A percentile compares a stretch with the other conserved stretches of the same genome.
Conservation (phyloP, 2,113 vertebrate species). For the Lophius piscatorius region DNA sequence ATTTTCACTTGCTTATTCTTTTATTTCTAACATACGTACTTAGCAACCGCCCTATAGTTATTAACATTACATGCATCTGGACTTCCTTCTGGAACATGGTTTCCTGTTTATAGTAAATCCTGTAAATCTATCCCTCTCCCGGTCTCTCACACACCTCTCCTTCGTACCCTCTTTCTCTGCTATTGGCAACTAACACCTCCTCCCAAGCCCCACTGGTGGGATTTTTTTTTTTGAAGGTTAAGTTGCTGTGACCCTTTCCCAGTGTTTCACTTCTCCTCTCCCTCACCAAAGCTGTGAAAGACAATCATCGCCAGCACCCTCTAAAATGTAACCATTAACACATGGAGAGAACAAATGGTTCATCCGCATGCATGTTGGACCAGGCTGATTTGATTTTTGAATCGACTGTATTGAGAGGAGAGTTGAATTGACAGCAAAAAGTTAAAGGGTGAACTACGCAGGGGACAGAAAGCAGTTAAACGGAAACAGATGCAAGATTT, state of each 20-base stretch:
- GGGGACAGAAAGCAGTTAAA: slow-evolving; percentile 22
- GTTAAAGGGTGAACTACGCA: not conserved
- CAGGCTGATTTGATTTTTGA: slow-evolving; percentile 56
- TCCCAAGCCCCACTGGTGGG: slow-evolving; percentile 55
- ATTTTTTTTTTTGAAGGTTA: slow-evolving; percentile 70
- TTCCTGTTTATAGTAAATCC: slow-evolving; percentile 46
- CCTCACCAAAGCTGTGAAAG: slow-evolving; percentile 22
- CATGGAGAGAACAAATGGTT: not conserved
- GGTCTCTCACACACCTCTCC: slow-evolving; percentile 7
- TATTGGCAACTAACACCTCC: slow-evolving; percentile 54
- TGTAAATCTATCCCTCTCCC: slow-evolving; percentile 38
- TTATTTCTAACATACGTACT: slow-evolving; percentile 36
- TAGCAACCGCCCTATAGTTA: slow-evolving; percentile 39
- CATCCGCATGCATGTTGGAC: not conserved
- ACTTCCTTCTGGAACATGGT: slow-evolving; percentile 56
- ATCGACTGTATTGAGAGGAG: slow-evolving; percentile 41
- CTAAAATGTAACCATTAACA: not conserved
- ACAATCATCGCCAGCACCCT: slow-evolving; percentile 28
- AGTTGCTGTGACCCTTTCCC: slow-evolving; percentile 66
- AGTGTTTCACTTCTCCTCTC: slow-evolving; percentile 29
- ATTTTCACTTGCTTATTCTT: slow-evolving; percentile 34
- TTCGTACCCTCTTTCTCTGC: not conserved
- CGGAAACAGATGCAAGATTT: slow-evolving; percentile 60
- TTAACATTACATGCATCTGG: slow-evolving; percentile 62
- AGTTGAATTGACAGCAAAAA: slow-evolving; percentile 35